Percentiles rank a stretch among this genome's conserved stretches.
Evolutionary conservation across 1,140 invertebrate genomes (phyloP).

Genomic region (Penaeus japonicus): DNA sequence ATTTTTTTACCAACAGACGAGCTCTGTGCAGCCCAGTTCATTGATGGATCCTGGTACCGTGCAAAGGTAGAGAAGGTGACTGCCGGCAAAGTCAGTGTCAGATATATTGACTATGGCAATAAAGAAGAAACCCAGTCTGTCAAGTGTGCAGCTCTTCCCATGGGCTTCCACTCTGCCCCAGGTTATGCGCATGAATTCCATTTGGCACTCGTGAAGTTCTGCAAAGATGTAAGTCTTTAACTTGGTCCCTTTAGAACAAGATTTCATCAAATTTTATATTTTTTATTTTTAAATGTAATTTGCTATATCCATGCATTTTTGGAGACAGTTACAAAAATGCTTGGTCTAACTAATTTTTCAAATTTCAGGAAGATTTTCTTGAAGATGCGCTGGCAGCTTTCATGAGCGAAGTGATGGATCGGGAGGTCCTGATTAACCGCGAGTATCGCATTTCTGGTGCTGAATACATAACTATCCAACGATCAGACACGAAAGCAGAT

Average conservation of each 20-base stretch:
- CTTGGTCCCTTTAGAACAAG: background rate
- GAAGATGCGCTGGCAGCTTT: constrained; percentile 78
- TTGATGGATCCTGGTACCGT: constrained; percentile 92
- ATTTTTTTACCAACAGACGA: constrained; percentile 71
- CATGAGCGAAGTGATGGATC: constrained; percentile 59
- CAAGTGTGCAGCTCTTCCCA: constrained; percentile 78
- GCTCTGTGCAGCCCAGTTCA: constrained; percentile 90
- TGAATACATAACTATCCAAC: constrained; percentile 75
- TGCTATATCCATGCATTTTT: background rate
- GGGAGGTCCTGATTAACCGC: constrained; percentile 66
- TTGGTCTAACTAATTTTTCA: constrained; percentile 46
- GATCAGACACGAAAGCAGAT: constrained; percentile 79
- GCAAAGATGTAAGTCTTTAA: constrained; percentile 75
- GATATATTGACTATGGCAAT: constrained; percentile 98
- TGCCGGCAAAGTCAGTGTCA: constrained; percentile 73
- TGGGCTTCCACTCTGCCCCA: constrained; percentile 74
- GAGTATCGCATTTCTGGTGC: constrained; percentile 71
- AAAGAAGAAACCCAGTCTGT: constrained; percentile 64
- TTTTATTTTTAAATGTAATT: background rate
- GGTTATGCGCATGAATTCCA: constrained; percentile 86
- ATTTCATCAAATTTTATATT: background rate
- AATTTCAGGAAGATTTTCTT: constrained; percentile 75
- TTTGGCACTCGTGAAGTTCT: constrained; percentile 83
- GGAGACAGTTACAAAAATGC: no score
- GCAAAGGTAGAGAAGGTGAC: constrained; percentile 89